Evolutionary conservation across 1,140 invertebrate species (phyloP), one percentile per base, ranked within the genome.

Genomic region (Nilaparvata lugens): DNA sequence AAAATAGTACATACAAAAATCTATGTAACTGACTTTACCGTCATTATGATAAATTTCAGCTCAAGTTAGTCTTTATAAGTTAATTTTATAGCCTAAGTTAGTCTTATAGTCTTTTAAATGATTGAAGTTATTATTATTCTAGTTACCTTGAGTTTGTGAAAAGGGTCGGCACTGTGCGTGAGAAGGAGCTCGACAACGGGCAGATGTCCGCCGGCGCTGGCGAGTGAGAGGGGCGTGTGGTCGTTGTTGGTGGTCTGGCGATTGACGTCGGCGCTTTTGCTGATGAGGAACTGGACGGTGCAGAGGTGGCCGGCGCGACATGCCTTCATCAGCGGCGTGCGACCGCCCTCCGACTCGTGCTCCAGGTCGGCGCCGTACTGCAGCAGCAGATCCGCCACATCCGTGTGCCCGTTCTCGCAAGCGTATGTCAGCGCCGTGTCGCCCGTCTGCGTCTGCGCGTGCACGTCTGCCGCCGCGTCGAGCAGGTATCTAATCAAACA

Each of bases 321-420:
- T n/a, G 97, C 95, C 76, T 99, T 92, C 97, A 99, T 99, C 62
- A 99, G 75, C 25, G 97, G 96, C 31, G 96, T 98, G 73, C 90
- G 82, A 38, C 88, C 94, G 66, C 90, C 94, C 79, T 93, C 92
- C n/a, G 89, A 93, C 76, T 92, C 88, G 71, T 95, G 91, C 75
- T 95, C 92, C 62, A 99, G 81, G 74, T 96, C 87, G 48, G 96
- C 96, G 58, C 90, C 91, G 72, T 89, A 92, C 64, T 79, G 74
- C 48, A 95, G 78, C 38, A 99, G 80, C 45, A 98, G 79, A 74
- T 93, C 90, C 21, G 91, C 86, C 68, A 93, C 88, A 82, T 97
- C 87, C 57, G 96, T 91, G 81, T 99, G 89, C 38, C 96, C 87
- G 82, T 97, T 94, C 82, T 98, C 86, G 81, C 95, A 87, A 42